phyloP scores from a whole-genome alignment of 1,140 invertebrate species.

The Oedothorax gibbosus region DNA sequence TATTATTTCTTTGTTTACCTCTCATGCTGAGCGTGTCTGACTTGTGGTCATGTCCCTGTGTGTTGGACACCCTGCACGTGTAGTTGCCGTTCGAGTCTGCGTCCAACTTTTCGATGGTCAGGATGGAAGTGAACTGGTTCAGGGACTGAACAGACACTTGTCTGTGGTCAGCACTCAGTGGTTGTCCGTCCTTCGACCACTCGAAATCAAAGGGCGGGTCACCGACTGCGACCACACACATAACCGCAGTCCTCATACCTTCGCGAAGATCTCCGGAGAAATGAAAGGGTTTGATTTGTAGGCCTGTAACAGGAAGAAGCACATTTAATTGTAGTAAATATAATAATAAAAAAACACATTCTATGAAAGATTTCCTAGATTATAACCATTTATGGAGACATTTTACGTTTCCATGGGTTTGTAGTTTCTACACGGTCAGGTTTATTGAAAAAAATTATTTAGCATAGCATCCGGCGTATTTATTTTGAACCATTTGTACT shows the following conservation, averaged over 20 bases:
- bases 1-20: conserved; percentile 26
- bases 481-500: too few relatives aligned
- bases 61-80: conserved; percentile 61
- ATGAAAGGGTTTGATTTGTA: conserved; percentile 55
- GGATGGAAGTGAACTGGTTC: conserved; percentile 66
- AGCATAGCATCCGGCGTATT: too few relatives aligned
- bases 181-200: conserved; percentile 43
- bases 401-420: too few relatives aligned
- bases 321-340: too few relatives aligned
- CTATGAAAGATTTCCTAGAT: too few relatives aligned
- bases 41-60: conserved; percentile 43
- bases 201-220: conserved; percentile 62
- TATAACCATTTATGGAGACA: too few relatives aligned
- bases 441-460: too few relatives aligned
- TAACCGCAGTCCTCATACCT: conserved; percentile 75
- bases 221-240: conserved; percentile 65
- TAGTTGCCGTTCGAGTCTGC: conserved; percentile 63
- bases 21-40: conserved; percentile 57
- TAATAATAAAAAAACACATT: too few relatives aligned
- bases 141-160: conserved; percentile 35
- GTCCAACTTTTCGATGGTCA: conserved; percentile 50
- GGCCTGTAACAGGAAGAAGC: not conserved
- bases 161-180: conserved; percentile 13
- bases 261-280: conserved; percentile 73
- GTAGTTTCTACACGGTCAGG: too few relatives aligned